phyloP scores from a whole-genome alignment of 2,113 vertebrate species.

The Archocentrus centrarchus region DNA sequence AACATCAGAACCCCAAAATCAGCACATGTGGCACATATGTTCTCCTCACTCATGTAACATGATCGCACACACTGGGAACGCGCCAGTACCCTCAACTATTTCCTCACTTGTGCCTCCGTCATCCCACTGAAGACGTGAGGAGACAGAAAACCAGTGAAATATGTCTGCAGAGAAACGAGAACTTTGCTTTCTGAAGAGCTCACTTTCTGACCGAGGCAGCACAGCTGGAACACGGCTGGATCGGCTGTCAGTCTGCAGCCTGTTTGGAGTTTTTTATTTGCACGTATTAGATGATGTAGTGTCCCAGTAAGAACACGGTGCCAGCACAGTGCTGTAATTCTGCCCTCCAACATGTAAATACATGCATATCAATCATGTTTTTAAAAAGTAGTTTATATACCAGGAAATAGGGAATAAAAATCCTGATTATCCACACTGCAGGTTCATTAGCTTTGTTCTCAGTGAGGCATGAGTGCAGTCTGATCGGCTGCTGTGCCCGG shows the following conservation, averaged over 20 bases:
- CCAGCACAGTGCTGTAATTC: neutral
- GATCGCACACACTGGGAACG: fast-evolving
- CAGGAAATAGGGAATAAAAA: neutral
- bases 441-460: too few relatives aligned
- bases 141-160: neutral
- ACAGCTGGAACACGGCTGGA: slow-evolving; percentile 1
- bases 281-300: neutral
- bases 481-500: neutral
- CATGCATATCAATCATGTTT: neutral
- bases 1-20: neutral
- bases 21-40: neutral
- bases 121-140: neutral
- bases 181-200: neutral
- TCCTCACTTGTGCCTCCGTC: neutral
- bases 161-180: neutral
- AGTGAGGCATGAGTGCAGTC: fast-evolving
- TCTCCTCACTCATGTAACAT: neutral
- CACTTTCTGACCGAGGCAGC: neutral
- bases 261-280: neutral
- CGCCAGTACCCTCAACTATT: fast-evolving
- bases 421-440: neutral
- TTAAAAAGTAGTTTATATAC: neutral
- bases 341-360: neutral
- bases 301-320: neutral
- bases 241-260: neutral